Evolutionary conservation across 2,888 invertebrate species (phyloP), one percentile per base, ranked within the genome.

Genomic region (Epinotia nisella): DNA sequence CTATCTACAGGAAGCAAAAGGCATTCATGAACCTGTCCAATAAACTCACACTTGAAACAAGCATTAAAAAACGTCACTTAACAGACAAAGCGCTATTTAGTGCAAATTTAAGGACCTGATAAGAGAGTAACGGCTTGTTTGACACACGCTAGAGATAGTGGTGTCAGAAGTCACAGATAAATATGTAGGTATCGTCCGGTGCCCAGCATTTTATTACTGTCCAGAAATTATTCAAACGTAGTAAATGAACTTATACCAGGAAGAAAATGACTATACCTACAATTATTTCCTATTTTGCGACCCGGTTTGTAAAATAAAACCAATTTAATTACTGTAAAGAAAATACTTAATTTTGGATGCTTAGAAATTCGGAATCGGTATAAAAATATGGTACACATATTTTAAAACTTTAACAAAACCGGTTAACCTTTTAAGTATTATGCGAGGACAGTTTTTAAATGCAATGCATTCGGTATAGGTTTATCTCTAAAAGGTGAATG

Each of bases 51-150:
- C 66, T 41, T 55, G 55, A 65, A 35, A 19, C 64, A 21, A 3
- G 21, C 21, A 55, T 41, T 65, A 11, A 66, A 66, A 66, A 66
- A 66, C 66, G 21, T n/a, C 24, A 55, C 10, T 45, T n/a, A 24
- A 66, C 39, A n/a, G 41, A 66, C 66, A 66, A 66, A 66, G 66
- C 66, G n/a, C 56, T 66, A 66, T 66, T 66, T 66, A 66, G 55
- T 55, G 65, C 41, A 66, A 66, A 66, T 66, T 66, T 66, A 66
- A 66, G 56, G 66, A 41, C 41, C 5, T 41, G 66, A 66, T 66
- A 66, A 66, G 53, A 21, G 56, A 66, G 66, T 56, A 66, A 66
- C 56, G 66, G 41, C 66, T 56, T 66, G 66, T 66, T 56, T 66
- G 56, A 66, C 66, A 66, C 66, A 66, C 55, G n/a, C 19, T 19